Evolutionary conservation across 2,888 invertebrate genomes (phyloP), one percentile per base, ranked within the genome.

Genomic region (Mycalesis mineus): DNA sequence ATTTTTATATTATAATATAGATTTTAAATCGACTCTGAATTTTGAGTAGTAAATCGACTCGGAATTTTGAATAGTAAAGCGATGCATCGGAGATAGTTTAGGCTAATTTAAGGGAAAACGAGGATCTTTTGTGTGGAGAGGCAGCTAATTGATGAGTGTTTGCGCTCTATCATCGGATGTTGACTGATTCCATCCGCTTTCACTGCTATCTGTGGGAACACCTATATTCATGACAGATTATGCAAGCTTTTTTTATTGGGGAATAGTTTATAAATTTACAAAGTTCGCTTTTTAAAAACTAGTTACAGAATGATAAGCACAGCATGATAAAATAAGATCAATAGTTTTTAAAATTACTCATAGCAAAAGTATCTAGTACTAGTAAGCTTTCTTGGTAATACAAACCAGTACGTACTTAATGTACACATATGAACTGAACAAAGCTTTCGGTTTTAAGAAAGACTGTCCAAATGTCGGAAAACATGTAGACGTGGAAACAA

Each of bases 141-240:
- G 53, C 66, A 14, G 39, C 28, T 51, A 65, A 67, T 66, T 65
- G 65, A 68, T 67, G 62, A 40, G 47, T 60, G 63, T 65, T 64
- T 56, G 62, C 53, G 33, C 31, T 41, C 66, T 72, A 72, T 74
- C 72, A 68, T 47, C 65, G 73, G 69, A 72, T 72, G 74, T 73
- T 75, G 77, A 75, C 69, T 61, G 71, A 76, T 77, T 65, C 57
- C 74, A 73, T 79, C 76, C 75, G 71, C 62, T 68, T 67, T 68
- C 58, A 53, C 52, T 57, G 63, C 55, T 61, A 51, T 64, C 70
- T 68, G 68, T 72, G 71, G 67, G 73, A 74, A 72, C 37, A 47
- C 44, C n/a, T 22, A 48, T 41, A 45, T 54, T 40, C 33, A 42
- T 15, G 29, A 17, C 17, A 42, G 11, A 17, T 51, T 22, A 5